phyloP scores from a whole-genome alignment of 2,888 invertebrate genomes.

The Colostygia pectinataria region DNA sequence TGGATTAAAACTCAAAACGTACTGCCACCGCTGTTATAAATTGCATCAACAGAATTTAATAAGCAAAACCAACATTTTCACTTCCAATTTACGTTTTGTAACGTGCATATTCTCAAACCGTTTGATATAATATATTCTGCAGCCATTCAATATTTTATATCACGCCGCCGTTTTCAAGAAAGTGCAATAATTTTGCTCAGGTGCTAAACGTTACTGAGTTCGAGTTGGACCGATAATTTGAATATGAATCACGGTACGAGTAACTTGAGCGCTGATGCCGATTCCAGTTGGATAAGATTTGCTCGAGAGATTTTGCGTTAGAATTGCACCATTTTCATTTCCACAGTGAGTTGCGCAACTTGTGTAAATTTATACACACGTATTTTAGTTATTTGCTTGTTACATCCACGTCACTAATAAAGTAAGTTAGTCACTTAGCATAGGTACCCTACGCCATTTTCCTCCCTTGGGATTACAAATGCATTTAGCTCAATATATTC shows the following conservation, averaged over 20 bases:
- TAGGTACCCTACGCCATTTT: too few species aligned
- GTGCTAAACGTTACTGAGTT: slow-evolving; percentile 24
- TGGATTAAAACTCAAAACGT: too few species aligned
- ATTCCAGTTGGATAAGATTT: slow-evolving; percentile 16
- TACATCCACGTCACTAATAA: too few species aligned
- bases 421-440: too few species aligned
- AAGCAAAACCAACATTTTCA: slow-evolving; percentile 1
- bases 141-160: slow-evolving; percentile 14
- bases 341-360: neutral
- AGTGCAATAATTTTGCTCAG: slow-evolving; percentile 24
- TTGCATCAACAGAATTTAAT: slow-evolving; percentile 1
- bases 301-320: slow-evolving; percentile 1
- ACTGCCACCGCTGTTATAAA: too few species aligned
- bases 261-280: slow-evolving; percentile 5
- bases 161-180: slow-evolving; percentile 3
- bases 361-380: neutral
- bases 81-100: slow-evolving; percentile 10
- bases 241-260: slow-evolving; percentile 24
- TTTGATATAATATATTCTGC: slow-evolving; percentile 7
- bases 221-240: slow-evolving; percentile 21
- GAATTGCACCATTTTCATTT: neutral
- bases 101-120: slow-evolving; percentile 8
- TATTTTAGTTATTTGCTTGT: too few species aligned
- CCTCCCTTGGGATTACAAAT: too few species aligned
- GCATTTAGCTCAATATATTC: too few species aligned